phyloP scores from a whole-genome alignment of 2,888 invertebrate species.

The Acanthosepion lycidas region DNA sequence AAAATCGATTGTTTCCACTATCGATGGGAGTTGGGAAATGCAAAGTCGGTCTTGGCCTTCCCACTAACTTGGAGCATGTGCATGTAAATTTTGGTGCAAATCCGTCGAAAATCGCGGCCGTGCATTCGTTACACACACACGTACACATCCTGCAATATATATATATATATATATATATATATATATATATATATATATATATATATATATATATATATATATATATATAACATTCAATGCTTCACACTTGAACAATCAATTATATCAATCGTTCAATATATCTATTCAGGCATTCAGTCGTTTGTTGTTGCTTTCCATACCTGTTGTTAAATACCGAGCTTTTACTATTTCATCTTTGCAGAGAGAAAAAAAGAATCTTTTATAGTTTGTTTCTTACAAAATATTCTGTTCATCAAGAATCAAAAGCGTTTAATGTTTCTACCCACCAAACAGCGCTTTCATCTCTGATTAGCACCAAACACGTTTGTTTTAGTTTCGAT shows the following conservation, averaged over 20 bases:
- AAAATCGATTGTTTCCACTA: too few relatives aligned
- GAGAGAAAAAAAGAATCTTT: not conserved
- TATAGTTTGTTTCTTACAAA: not conserved
- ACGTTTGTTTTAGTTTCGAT: conserved; percentile 8
- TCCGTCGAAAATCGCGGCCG: too few relatives aligned
- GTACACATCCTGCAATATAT: too few relatives aligned
- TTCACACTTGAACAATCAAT: not conserved
- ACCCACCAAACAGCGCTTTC: not conserved
- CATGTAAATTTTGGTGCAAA: too few relatives aligned
- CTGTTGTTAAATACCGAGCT: not conserved
- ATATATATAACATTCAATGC: too few relatives aligned
- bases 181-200: too few relatives aligned
- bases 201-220: too few relatives aligned
- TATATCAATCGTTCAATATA: not conserved
- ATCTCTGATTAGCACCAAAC: not conserved
- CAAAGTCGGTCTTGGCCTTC: too few relatives aligned
- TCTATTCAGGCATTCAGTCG: not conserved
- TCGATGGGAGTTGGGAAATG: too few relatives aligned
- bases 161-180: too few relatives aligned
- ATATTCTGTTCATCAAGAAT: not conserved
- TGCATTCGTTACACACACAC: too few relatives aligned
- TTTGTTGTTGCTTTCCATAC: not conserved
- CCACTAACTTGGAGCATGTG: too few relatives aligned
- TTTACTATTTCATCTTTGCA: not conserved
- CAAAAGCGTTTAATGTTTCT: not conserved